A percentile compares a stretch with the other conserved stretches of the same genome.
phyloP scores from a whole-genome alignment of 1,140 invertebrate genomes.

The Brachionus paranguensis region DNA sequence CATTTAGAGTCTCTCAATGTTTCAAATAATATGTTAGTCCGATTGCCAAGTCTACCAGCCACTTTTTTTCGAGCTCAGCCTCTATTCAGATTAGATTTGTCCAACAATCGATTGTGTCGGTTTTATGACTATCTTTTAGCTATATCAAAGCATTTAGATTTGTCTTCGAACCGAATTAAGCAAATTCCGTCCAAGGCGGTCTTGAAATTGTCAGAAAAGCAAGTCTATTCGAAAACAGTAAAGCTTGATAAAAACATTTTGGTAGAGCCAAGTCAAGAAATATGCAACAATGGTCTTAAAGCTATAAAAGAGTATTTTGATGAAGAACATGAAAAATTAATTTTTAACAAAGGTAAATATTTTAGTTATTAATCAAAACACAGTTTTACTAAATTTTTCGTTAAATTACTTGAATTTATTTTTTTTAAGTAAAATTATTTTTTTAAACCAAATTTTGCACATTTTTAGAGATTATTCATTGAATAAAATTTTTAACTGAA shows the following conservation, averaged over 20 bases:
- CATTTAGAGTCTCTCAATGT: constrained; percentile 13
- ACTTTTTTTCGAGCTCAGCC: constrained; percentile 16
- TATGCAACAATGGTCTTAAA: constrained; percentile 17
- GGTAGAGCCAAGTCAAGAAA: neutral
- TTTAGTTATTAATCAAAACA: neutral
- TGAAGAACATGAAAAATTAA: neutral
- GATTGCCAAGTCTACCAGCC: neutral
- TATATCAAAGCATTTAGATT: constrained; percentile 13
- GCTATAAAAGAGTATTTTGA: constrained; percentile 28
- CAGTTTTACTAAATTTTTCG: no score
- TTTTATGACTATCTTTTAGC: constrained; percentile 20
- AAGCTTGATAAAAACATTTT: neutral
- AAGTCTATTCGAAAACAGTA: neutral
- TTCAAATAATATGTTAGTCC: neutral
- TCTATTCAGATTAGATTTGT: constrained; percentile 12
- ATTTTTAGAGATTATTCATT: no score
- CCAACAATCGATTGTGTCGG: neutral
- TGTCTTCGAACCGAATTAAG: constrained; percentile 16
- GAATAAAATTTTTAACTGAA: no score
- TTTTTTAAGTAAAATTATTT: no score
- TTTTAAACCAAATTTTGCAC: no score
- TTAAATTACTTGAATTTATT: no score
- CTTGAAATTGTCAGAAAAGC: neutral
- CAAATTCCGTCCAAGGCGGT: neutral
- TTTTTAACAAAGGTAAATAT: constrained; percentile 21